Evolutionary conservation across 2,888 invertebrate species (phyloP).

Genomic region (Spodoptera exigua): DNA sequence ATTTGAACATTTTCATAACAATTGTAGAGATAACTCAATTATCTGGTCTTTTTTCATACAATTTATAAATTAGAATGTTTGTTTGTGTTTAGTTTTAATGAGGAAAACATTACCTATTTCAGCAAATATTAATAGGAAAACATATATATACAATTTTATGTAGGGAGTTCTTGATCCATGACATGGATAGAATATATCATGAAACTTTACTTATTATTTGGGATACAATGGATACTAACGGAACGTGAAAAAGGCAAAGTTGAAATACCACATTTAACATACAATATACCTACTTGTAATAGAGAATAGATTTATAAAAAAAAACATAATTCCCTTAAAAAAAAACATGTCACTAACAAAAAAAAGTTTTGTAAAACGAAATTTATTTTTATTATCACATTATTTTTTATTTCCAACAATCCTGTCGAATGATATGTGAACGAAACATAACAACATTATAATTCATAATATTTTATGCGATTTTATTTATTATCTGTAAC

Average conservation of each 20-base stretch:
- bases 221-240: too few relatives aligned
- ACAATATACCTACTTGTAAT: too few relatives aligned
- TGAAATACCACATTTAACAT: too few relatives aligned
- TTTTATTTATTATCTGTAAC: slow-evolving; percentile 27
- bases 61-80: slow-evolving; percentile 14
- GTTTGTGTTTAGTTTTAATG: slow-evolving; percentile 3
- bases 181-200: too few relatives aligned
- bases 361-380: slow-evolving; percentile 42
- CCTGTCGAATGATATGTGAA: slow-evolving; percentile 61
- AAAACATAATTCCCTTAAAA: slow-evolving; percentile 45
- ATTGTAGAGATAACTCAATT: slow-evolving; percentile 13
- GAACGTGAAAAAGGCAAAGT: too few relatives aligned
- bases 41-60: slow-evolving; percentile 27
- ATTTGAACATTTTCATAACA: neutral
- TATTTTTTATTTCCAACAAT: slow-evolving; percentile 61
- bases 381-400: slow-evolving; percentile 62
- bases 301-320: too few relatives aligned
- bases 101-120: too few relatives aligned
- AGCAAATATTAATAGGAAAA: too few relatives aligned
- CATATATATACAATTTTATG: too few relatives aligned
- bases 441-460: slow-evolving; percentile 61
- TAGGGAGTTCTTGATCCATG: too few relatives aligned
- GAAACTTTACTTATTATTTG: too few relatives aligned
- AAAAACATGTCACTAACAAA: slow-evolving; percentile 46
- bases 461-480: slow-evolving; percentile 60